Percentiles rank a stretch among this genome's conserved stretches.
phyloP scores from a whole-genome alignment of 2,888 invertebrate species.

The Eurois occulta region DNA sequence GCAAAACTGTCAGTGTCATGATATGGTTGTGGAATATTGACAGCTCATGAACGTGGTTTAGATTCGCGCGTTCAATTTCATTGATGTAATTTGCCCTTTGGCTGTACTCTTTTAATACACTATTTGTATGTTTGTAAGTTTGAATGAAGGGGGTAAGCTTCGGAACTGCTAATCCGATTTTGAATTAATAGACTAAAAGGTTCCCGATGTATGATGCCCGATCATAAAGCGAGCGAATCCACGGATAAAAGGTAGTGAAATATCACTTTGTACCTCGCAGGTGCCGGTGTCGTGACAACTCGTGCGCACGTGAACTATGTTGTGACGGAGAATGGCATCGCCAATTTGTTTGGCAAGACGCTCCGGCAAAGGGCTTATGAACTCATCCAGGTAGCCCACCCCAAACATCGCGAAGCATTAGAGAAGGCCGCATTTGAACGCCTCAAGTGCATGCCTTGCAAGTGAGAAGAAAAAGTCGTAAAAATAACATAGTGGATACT shows the following conservation, averaged over 20 bases:
- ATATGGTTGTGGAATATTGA: no score
- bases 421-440: constrained; percentile 98
- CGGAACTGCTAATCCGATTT: background rate
- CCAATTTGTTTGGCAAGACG: constrained; percentile 96
- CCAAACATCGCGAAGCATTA: constrained; percentile 94
- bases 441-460: constrained; percentile 93
- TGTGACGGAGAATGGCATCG: constrained; percentile 98
- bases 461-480: constrained; percentile 75
- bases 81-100: no score
- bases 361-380: constrained; percentile 97
- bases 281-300: constrained; percentile 98
- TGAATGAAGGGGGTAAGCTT: background rate
- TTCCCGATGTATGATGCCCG: background rate
- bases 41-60: no score
- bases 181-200: no score
- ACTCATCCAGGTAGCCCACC: constrained; percentile 97
- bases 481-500: background rate
- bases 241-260: background rate
- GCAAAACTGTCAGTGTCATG: no score
- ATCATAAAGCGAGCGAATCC: background rate
- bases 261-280: constrained; percentile 81
- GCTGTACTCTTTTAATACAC: background rate
- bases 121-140: background rate
- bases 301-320: constrained; percentile 98
- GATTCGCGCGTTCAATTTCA: no score